Evolutionary conservation across 2,888 invertebrate genomes (phyloP), one percentile per base, ranked within the genome.

Genomic region (Podotricha telesiphe): DNA sequence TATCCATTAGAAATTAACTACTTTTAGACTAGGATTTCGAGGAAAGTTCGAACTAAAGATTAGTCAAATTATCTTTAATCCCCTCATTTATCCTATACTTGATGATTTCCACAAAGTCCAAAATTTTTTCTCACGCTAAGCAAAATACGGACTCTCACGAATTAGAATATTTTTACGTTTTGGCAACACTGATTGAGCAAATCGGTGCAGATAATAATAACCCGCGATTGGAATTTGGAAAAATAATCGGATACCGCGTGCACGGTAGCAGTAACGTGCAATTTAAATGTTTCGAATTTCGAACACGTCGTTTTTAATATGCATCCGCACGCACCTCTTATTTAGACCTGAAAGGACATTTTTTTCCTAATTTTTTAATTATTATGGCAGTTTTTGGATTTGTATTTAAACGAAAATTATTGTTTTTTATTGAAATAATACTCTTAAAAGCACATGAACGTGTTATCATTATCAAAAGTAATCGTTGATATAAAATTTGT

Each of bases 261-360:
- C 91, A 92, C 93, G 85, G 93, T 93, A 93, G 93, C 93, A 86
- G 85, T 86, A 89, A 89, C 89, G 85, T 88, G 86, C 87, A 92
- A 93, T 93, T 92, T 93, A 93, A 93, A 93, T 93, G 88, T 87
- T 93, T 92, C 87, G 84, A 87, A 93, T 93, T 89, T 91, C 87
- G 84, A 88, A 87, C 82, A 78, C 77, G 80, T 80, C 76, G 75
- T 77, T 82, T 82, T 82, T 79, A 75, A 74, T 78, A 76, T 69
- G 73, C 68, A 75, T 80, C 74, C 73, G 76, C 73, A 79, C 75
- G 73, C 73, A 65, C 34, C n/a, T 64, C 53, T 42, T 71, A 69
- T 71, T 70, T 61, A 67, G 71, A 73, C 69, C 68, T 69, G 67
- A 74, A 72, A 73, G 69, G 70, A 71, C 72, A 73, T 64, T 45